These are phyloP conservation scores for Choloepus didactylus DNA, from an alignment of 2,797 vertebrate species.

Conservation along the genomic window DNA sequence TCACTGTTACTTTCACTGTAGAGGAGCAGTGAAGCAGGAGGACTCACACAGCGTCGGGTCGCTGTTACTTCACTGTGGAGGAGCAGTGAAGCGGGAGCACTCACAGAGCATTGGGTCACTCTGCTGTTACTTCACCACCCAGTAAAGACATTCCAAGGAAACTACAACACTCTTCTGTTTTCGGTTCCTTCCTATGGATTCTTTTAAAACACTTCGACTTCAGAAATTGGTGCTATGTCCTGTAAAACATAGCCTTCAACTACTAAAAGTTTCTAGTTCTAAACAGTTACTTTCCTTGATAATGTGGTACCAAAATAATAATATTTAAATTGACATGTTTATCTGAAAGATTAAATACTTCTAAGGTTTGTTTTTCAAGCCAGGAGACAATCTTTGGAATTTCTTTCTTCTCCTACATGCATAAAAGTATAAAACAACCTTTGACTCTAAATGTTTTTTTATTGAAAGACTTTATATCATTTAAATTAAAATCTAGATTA, in stretches of 20 bases:
- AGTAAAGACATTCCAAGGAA: background rate
- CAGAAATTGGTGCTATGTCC: background rate
- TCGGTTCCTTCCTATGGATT: too few species aligned
- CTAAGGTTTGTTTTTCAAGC: background rate
- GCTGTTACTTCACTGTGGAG: too few species aligned
- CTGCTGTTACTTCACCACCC: background rate
- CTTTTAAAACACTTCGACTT: background rate
- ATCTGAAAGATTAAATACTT: background rate
- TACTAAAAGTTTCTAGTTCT: background rate
- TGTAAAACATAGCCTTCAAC: background rate
- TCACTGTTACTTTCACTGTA: too few species aligned
- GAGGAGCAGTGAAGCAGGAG: background rate
- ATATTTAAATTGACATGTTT: background rate
- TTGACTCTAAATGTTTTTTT: background rate
- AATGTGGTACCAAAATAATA: background rate
- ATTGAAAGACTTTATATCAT: background rate
- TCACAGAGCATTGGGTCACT: too few species aligned
- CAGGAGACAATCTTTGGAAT: background rate
- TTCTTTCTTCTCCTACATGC: background rate
- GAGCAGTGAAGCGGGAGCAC: background rate
- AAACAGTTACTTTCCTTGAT: background rate
- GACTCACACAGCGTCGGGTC: too few species aligned
- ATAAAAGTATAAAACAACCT: background rate
- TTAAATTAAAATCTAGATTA: slow-evolving; percentile 22
- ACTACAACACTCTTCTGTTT: background rate